These are phyloP conservation scores for Micropoecilia bifurca DNA, from an alignment of 2,797 vertebrate species.

Conservation along the genomic window DNA sequence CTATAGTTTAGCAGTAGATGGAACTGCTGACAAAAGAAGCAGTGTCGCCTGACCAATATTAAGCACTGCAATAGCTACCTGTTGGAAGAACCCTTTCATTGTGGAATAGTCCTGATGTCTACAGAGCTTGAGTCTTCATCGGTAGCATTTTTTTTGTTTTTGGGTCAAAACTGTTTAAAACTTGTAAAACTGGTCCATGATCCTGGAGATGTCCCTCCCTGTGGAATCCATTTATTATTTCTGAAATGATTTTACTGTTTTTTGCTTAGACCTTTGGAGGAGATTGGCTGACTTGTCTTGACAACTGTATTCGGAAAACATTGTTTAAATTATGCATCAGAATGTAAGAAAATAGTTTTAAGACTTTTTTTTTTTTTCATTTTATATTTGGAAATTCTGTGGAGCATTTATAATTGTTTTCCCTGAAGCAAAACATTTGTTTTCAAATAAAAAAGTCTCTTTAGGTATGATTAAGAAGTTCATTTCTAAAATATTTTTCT, in stretches of 20 bases:
- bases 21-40: conserved; percentile 6
- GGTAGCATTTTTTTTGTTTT: conserved; percentile 1
- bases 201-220: neutral
- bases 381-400: neutral
- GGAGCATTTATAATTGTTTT: conserved; percentile 4
- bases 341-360: conserved; percentile 7
- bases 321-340: conserved; percentile 8
- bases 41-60: conserved; percentile 17
- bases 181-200: neutral
- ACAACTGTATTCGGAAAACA: neutral
- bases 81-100: conserved; percentile 21
- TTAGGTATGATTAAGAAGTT: neutral
- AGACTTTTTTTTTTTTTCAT: neutral
- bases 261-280: neutral
- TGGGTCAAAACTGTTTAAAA: neutral
- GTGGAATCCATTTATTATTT: neutral
- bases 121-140: neutral
- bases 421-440: neutral
- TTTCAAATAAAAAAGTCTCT: conserved; percentile 3
- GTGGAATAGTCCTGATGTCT: conserved; percentile 32
- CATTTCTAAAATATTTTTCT: neutral
- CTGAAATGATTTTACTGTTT: neutral
- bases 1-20: conserved; percentile 25
- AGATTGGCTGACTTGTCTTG: neutral
- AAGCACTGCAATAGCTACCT: conserved; percentile 29